phyloP scores from a whole-genome alignment of 2,888 invertebrate genomes.

The Hemistola chrysoprasaria region DNA sequence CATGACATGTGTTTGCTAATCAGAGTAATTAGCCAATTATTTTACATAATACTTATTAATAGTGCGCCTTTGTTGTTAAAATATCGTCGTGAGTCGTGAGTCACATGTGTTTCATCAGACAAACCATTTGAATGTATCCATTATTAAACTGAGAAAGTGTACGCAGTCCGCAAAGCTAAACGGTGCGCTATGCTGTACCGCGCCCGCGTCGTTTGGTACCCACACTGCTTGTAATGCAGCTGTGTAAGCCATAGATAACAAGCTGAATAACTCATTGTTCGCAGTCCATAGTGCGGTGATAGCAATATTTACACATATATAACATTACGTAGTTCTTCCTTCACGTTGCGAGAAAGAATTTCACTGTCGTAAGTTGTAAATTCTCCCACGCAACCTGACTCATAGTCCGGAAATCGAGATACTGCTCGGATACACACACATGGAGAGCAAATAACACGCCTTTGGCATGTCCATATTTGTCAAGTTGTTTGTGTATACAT shows the following conservation, averaged over 20 bases:
- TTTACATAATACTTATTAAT: background rate
- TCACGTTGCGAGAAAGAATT: slow-evolving; percentile 35
- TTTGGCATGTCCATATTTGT: slow-evolving; percentile 24
- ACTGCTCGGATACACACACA: slow-evolving; percentile 32
- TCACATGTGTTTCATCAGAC: slow-evolving; percentile 49
- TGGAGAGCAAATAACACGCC: slow-evolving; percentile 29
- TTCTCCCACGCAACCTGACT: slow-evolving; percentile 49
- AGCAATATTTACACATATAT: slow-evolving; percentile 28
- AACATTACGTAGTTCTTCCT: slow-evolving; percentile 20
- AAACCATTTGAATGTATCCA: slow-evolving; percentile 54
- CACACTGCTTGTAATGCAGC: slow-evolving; percentile 50
- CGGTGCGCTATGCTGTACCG: too few relatives aligned
- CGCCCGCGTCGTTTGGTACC: slow-evolving; percentile 3
- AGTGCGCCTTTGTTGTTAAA: slow-evolving; percentile 18
- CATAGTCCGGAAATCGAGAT: slow-evolving; percentile 45
- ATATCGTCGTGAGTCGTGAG: slow-evolving; percentile 26
- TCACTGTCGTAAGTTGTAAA: slow-evolving; percentile 39
- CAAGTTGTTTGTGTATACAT: slow-evolving; percentile 19
- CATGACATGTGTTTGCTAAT: background rate
- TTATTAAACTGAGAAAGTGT: slow-evolving; percentile 42
- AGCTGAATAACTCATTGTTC: slow-evolving; percentile 62
- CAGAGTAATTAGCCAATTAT: slow-evolving; percentile 2
- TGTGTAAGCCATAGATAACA: slow-evolving; percentile 65
- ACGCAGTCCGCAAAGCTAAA: too few relatives aligned
- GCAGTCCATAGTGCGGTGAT: slow-evolving; percentile 16